Evolutionary conservation across 2,888 invertebrate genomes (phyloP), one percentile per base, ranked within the genome.

Genomic region (Eilema depressum): DNA sequence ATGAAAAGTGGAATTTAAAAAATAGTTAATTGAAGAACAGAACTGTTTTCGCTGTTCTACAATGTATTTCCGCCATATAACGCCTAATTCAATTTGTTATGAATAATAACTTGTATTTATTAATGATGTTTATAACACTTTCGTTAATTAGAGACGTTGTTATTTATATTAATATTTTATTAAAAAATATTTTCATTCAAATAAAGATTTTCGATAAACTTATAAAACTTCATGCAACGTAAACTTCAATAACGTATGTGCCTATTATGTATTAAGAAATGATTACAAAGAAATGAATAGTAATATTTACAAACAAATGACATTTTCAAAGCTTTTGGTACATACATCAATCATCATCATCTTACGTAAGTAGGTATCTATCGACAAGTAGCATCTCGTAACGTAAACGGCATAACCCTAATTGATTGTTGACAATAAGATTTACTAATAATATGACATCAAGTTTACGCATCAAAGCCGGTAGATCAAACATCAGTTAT

Each of bases 401-500:
- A 59, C 57, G 64, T 63, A 28, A 63, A 69, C 14, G 14, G 53
- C 28, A 68, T 73, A 62, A 30, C 26, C 30, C 37, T 72, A 79
- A 76, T 76, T 72, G 74, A 69, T 70, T 70, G 71, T 73, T 81
- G 73, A 77, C 73, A 71, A 61, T 56, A 62, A 28, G 30, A 75
- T 63, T 66, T 17, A 26, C 69, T 57, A 70, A 64, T 75, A 76
- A 66, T 67, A 74, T 71, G 66, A 63, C 71, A 74, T 74, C 77
- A 83, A 79, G 68, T 78, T 78, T 69, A 82, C 71, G 78, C 70
- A 73, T 75, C 70, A 73, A 73, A 68, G 73, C 70, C 74, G 67
- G 57, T 68, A 68, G 65, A 73, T 74, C 74, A 81, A 80, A 77
- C 37, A 73, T 72, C 69, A 81, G 77, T 77, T 47, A 75, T 23